Percentiles rank a stretch among this genome's conserved stretches.
These are phyloP conservation scores for Octodon degus DNA, from an alignment of 2,113 vertebrate species.

Conservation along the genomic window DNA sequence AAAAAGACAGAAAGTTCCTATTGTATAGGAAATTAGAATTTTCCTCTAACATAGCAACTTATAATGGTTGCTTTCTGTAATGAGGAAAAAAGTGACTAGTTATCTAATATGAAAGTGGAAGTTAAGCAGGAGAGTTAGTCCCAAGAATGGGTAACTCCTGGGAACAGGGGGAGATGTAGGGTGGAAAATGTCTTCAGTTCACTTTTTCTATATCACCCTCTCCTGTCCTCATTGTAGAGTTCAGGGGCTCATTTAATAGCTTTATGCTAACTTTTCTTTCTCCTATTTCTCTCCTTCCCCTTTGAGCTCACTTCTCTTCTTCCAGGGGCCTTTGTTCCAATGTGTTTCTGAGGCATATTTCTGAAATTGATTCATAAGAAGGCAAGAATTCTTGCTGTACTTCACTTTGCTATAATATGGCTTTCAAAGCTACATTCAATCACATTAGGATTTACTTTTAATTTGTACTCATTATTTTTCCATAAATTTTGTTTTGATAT, in stretches of 20 bases:
- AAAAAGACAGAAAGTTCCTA: not conserved
- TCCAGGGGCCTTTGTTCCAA: not conserved
- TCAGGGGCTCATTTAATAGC: not conserved
- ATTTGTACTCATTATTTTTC: not conserved
- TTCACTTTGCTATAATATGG: not conserved
- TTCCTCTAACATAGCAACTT: not conserved
- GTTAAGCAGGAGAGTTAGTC: not conserved
- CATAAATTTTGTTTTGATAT: not conserved
- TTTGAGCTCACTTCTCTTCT: not conserved
- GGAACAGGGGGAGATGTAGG: not conserved
- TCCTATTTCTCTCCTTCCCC: not conserved
- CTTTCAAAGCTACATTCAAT: not conserved
- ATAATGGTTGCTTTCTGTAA: not conserved
- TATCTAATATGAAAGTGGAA: not conserved
- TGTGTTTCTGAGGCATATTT: not conserved
- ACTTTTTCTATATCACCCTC: accelerated
- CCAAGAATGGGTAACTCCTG: too few species aligned
- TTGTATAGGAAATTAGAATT: not conserved
- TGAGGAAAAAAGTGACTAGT: not conserved
- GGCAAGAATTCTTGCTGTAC: not conserved
- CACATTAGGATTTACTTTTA: not conserved
- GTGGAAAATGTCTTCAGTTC: not conserved
- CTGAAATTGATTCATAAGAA: not conserved
- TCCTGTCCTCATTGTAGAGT: not conserved
- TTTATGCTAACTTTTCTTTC: not conserved